phyloP scores from a whole-genome alignment of 2,888 invertebrate species.

The Aphrophora alni region DNA sequence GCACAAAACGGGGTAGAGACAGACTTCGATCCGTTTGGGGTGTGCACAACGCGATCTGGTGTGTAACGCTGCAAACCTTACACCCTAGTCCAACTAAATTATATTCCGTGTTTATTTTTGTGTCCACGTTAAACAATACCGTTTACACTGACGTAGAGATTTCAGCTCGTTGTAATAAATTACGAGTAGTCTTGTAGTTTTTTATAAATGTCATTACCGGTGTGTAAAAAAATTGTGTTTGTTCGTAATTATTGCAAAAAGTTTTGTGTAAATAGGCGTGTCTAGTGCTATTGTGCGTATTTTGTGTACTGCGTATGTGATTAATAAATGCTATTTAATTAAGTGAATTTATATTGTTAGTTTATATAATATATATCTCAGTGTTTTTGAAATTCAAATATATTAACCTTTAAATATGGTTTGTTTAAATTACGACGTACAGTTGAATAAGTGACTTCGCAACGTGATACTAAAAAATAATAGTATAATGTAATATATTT shows the following conservation, averaged over 20 bases:
- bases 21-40: slow-evolving; percentile 6
- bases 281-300: not conserved
- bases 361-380: not conserved
- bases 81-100: not conserved
- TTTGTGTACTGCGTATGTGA: not conserved
- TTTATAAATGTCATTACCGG: not conserved
- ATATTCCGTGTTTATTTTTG: not conserved
- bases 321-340: not conserved
- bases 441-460: too few relatives aligned
- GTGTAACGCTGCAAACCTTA: not conserved
- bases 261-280: slow-evolving; percentile 2
- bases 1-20: not conserved
- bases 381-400: not conserved
- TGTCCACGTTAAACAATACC: not conserved
- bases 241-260: not conserved
- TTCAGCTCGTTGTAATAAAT: not conserved
- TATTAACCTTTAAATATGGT: not conserved
- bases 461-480: too few relatives aligned
- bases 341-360: not conserved
- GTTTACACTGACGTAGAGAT: not conserved
- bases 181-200: too few relatives aligned
- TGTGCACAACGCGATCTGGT: not conserved
- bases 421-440: not conserved
- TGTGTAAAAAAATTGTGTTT: not conserved
- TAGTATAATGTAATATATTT: not conserved